These are phyloP conservation scores for Synanthedon myopaeformis DNA, from an alignment of 2,888 invertebrate species.

Conservation along the genomic window DNA sequence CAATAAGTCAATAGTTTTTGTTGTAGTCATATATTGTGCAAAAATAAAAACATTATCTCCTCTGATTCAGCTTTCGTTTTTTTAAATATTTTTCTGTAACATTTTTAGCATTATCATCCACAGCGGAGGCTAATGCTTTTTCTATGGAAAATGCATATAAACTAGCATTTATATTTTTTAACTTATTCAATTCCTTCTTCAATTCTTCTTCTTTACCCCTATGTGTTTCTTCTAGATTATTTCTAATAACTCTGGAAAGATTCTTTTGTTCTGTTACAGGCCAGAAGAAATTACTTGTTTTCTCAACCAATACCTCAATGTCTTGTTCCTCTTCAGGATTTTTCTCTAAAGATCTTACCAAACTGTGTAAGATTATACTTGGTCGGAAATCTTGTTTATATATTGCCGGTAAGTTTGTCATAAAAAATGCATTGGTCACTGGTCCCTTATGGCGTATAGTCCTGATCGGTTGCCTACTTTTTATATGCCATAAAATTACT, in stretches of 20 bases:
- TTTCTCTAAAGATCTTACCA: constrained; percentile 74
- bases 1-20: too few relatives aligned
- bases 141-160: constrained; percentile 68
- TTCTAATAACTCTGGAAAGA: constrained; percentile 12
- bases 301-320: constrained; percentile 48
- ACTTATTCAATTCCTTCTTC: constrained; percentile 60
- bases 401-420: constrained; percentile 70
- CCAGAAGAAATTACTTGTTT: constrained; percentile 58
- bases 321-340: constrained; percentile 53
- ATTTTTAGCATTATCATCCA: constrained; percentile 13
- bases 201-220: constrained; percentile 37
- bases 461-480: constrained; percentile 79
- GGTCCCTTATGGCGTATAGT: constrained; percentile 79
- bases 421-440: constrained; percentile 78
- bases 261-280: constrained; percentile 17
- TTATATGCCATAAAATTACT: constrained; percentile 85
- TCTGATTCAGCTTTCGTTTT: background rate
- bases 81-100: constrained; percentile 13
- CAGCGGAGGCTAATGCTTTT: constrained; percentile 40
- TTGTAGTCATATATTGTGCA: too few relatives aligned
- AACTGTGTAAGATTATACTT: constrained; percentile 66
- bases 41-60: too few relatives aligned
- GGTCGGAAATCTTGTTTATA: constrained; percentile 71
- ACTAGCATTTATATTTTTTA: constrained; percentile 70
- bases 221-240: constrained; percentile 19